A percentile compares a stretch with the other conserved stretches of the same genome.
Evolutionary conservation across 2,797 vertebrate genomes (phyloP).

Genomic region (Gastrophryne carolinensis): DNA sequence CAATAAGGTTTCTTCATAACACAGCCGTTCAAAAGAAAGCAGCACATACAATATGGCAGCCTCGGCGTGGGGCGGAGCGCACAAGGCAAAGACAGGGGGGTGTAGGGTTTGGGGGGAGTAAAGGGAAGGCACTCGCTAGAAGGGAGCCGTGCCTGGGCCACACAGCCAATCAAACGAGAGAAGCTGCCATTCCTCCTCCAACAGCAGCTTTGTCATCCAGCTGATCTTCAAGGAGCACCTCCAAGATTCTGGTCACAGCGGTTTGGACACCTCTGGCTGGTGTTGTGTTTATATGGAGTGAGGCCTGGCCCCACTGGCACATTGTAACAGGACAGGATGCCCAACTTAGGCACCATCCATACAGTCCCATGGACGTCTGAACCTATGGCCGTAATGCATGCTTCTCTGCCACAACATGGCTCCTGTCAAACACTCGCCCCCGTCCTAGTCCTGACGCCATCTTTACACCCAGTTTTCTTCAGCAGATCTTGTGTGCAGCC

Average conservation of each 20-base stretch:
- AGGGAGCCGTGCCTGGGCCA: conserved; percentile 65
- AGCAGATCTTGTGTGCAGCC: not conserved
- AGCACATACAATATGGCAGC: conserved; percentile 34
- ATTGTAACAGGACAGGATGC: not conserved
- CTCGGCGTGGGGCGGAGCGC: conserved; percentile 34
- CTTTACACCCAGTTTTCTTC: not conserved
- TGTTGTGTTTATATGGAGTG: too few relatives aligned
- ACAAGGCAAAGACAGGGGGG: conserved; percentile 68
- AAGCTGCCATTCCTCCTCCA: not conserved
- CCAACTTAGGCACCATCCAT: not conserved
- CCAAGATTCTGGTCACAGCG: conserved; percentile 49
- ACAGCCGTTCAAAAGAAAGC: conserved; percentile 54
- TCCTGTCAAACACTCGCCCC: conserved; percentile 8
- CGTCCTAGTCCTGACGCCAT: not conserved
- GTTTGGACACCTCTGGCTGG: not conserved
- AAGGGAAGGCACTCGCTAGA: conserved; percentile 69
- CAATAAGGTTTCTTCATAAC: conserved; percentile 48
- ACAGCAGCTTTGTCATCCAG: too few relatives aligned
- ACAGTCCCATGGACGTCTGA: not conserved
- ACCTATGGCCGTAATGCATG: conserved; percentile 39
- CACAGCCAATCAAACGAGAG: conserved; percentile 62
- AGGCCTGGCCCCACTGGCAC: not conserved
- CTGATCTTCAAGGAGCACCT: conserved; percentile 39
- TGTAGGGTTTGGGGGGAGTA: conserved; percentile 60
- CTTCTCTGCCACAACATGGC: conserved; percentile 55